Evolutionary conservation across 2,888 invertebrate species (phyloP).

Genomic region (Lordiphosa andalusiaca): DNA sequence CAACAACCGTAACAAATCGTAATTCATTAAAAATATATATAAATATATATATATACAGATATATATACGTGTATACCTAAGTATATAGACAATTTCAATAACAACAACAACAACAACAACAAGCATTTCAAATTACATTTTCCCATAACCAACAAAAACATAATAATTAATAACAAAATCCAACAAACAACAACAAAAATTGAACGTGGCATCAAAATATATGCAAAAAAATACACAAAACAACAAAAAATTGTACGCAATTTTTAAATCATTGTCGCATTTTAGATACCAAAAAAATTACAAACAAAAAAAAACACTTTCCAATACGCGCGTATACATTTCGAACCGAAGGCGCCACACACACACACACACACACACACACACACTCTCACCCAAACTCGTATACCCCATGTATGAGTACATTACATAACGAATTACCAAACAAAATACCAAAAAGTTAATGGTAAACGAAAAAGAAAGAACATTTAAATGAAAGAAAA

Average conservation of each 20-base stretch:
- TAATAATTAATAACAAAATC: slow-evolving; percentile 28
- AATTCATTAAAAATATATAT: slow-evolving; percentile 19
- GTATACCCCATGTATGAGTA: slow-evolving; percentile 25
- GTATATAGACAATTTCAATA: slow-evolving; percentile 44
- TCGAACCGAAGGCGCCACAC: slow-evolving; percentile 22
- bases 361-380: slow-evolving; percentile 10
- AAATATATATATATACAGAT: slow-evolving; percentile 35
- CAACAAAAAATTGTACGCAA: slow-evolving; percentile 42
- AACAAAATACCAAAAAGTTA: slow-evolving; percentile 26
- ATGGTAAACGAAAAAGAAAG: slow-evolving; percentile 38
- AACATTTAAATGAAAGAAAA: slow-evolving; percentile 13
- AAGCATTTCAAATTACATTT: slow-evolving; percentile 71
- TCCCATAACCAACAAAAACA: slow-evolving; percentile 58
- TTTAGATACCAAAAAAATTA: slow-evolving; percentile 46
- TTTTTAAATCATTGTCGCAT: slow-evolving; percentile 68
- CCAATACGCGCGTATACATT: slow-evolving; percentile 32
- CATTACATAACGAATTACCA: slow-evolving; percentile 49
- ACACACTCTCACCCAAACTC: slow-evolving; percentile 13
- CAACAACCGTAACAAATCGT: slow-evolving; percentile 30
- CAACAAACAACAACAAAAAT: slow-evolving; percentile 7
- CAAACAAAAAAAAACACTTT: slow-evolving; percentile 13
- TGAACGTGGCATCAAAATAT: slow-evolving; percentile 23
- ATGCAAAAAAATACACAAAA: slow-evolving; percentile 20
- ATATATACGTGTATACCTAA: slow-evolving; percentile 33
- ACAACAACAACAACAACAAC: slow-evolving; percentile 41